phyloP scores from a whole-genome alignment of 1,140 invertebrate species.

The Helicoverpa armigera region DNA sequence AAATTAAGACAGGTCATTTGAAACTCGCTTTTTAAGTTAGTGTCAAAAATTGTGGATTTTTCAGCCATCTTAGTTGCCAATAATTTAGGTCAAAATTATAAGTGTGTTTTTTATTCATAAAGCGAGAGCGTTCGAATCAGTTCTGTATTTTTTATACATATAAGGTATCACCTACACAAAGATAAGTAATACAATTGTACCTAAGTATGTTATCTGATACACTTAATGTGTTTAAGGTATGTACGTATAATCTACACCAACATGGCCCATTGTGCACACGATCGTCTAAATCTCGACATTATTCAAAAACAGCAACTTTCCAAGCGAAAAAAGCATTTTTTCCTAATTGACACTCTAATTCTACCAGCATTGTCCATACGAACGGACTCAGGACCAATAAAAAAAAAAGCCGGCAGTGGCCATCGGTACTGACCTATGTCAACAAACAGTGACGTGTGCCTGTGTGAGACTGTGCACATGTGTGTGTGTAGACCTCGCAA shows the following conservation, averaged over 20 bases:
- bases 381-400: slow-evolving; percentile 53
- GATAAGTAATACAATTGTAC: too few relatives aligned
- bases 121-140: too few relatives aligned
- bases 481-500: slow-evolving; percentile 35
- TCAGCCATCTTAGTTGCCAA: too few relatives aligned
- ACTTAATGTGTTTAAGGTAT: too few relatives aligned
- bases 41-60: too few relatives aligned
- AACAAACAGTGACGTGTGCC: slow-evolving; percentile 66
- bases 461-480: slow-evolving; percentile 19
- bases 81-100: too few relatives aligned
- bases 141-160: too few relatives aligned
- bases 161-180: too few relatives aligned
- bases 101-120: too few relatives aligned
- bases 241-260: background rate
- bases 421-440: slow-evolving; percentile 81
- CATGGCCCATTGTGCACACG: background rate
- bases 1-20: too few relatives aligned
- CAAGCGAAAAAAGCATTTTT: slow-evolving; percentile 11
- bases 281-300: background rate
- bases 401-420: slow-evolving; percentile 60
- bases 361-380: slow-evolving; percentile 31
- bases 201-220: too few relatives aligned
- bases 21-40: too few relatives aligned
- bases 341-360: slow-evolving; percentile 31
- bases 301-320: background rate